A percentile compares a stretch with the other conserved stretches of the same genome.
Evolutionary conservation across 2,797 vertebrate species (phyloP).

Genomic region (Pantherophis alleghaniensis): DNA sequence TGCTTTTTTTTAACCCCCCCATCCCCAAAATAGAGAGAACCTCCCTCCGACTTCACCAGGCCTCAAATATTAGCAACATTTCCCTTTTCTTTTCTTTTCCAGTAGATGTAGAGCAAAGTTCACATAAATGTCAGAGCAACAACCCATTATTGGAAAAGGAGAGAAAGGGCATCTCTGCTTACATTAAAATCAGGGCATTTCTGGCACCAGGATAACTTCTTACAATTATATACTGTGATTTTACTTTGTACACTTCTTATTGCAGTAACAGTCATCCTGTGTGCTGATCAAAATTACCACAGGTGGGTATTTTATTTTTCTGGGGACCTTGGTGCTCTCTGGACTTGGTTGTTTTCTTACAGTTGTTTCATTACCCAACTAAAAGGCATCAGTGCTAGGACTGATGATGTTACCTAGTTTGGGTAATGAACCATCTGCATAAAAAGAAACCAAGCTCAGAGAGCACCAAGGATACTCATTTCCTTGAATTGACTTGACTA

Average conservation of each 20-base stretch:
- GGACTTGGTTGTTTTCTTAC: neutral
- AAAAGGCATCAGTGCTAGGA: neutral
- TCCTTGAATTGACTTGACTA: slow-evolving; percentile 47
- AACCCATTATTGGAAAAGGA: neutral
- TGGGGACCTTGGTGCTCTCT: neutral
- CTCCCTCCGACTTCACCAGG: neutral
- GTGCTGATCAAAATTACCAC: neutral
- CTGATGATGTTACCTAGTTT: neutral
- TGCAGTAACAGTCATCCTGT: neutral
- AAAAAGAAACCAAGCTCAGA: neutral
- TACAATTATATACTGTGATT: neutral
- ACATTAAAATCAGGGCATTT: neutral
- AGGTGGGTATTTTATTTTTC: neutral
- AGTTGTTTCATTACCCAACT: neutral
- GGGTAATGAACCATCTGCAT: neutral
- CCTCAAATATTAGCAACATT: neutral
- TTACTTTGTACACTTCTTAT: neutral
- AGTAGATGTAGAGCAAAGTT: neutral
- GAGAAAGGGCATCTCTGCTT: neutral
- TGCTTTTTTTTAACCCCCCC: neutral
- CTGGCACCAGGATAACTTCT: neutral
- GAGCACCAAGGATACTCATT: neutral
- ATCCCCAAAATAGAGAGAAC: too few relatives aligned
- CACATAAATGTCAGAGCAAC: neutral
- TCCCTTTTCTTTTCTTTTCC: neutral